Base-by-base conservation (phyloP, 2,113 vertebrate species). In the Donacobius atricapilla region DNA sequence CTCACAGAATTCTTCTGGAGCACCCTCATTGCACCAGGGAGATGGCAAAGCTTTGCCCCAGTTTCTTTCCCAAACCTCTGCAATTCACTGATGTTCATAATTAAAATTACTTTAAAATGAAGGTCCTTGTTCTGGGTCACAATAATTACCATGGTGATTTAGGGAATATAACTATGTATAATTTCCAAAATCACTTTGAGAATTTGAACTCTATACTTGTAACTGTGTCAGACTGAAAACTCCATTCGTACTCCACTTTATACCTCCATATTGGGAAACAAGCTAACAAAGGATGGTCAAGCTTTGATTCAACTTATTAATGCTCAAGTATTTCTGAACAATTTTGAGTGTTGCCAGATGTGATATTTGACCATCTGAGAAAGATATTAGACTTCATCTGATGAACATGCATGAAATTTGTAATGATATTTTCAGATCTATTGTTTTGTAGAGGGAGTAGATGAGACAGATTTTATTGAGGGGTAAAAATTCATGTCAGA, bases 141-240 rank as follows among this genome's bases (percentile, higher is more conserved):
- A 91, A 30, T 94, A 95, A 97, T 95, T 96, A 93, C 76, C 17
- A 7, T 51, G 39, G 86, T 94, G 86, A 81, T 90, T 95, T 96
- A 89, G 93, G 95, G 94, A 97, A 93, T 95, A 90, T 31, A 21
- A 25, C 58, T 90, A 58, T 50, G 58, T 83, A 54, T 96, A 93
- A 88, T 83, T 93, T 89, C 45, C 5, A 2, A 83, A 83, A 19
- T 90, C 31, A 30, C 24, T 83, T 58, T 73, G 68, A 90, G 71
- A 63, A 57, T 72, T 47, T 6, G 4, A 77, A 47, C 63, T 80
- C 31, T 71, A 7, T 72, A 21, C 20, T 83, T 73, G 4, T 83
- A 94, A 86, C 47, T 96, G 54, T 93, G 88, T 95, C 90, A 94
- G 64, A 30, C 33, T 93, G 63, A 57, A 91, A 79, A 65, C 40